Percentiles rank a stretch among this genome's conserved stretches.
These are phyloP conservation scores for Malacoraja senta DNA, from an alignment of 2,797 vertebrate genomes.

Conservation along the genomic window DNA sequence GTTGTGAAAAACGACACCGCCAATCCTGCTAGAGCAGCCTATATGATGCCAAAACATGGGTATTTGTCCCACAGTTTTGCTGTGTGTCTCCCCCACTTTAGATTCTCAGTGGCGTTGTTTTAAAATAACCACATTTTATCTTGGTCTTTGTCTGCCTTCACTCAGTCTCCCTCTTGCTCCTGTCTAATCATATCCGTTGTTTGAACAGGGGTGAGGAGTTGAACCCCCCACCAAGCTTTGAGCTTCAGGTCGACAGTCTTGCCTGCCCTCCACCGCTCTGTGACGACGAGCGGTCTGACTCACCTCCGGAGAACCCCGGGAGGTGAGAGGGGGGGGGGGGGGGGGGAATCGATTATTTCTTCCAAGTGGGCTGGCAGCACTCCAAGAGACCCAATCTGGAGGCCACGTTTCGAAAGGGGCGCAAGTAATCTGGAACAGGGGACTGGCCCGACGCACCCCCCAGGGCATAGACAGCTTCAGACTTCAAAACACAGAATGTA, in stretches of 20 bases:
- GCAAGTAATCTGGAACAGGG: background rate
- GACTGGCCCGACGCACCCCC: too few relatives aligned
- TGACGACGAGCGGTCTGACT: background rate
- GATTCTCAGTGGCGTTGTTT: background rate
- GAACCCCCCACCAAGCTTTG: background rate
- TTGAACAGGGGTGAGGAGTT: background rate
- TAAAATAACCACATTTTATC: background rate
- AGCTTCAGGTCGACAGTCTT: background rate
- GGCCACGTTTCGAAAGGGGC: background rate
- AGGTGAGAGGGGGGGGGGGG: background rate
- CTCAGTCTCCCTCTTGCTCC: background rate
- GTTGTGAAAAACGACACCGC: background rate
- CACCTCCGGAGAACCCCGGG: too few relatives aligned
- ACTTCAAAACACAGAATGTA: too few relatives aligned
- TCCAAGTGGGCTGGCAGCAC: background rate
- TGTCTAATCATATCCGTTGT: background rate
- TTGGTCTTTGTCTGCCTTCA: background rate
- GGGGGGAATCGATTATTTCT: background rate
- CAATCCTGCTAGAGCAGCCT: background rate
- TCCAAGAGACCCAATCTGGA: background rate
- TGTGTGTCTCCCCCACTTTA: background rate
- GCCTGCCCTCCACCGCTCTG: background rate
- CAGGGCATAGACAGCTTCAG: too few relatives aligned
- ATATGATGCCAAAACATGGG: too few relatives aligned
- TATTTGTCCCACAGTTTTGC: background rate